A percentile compares a stretch with the other conserved stretches of the same genome.
Conservation (phyloP, 2,888 invertebrate genomes). For the Physocephala rufipes region DNA sequence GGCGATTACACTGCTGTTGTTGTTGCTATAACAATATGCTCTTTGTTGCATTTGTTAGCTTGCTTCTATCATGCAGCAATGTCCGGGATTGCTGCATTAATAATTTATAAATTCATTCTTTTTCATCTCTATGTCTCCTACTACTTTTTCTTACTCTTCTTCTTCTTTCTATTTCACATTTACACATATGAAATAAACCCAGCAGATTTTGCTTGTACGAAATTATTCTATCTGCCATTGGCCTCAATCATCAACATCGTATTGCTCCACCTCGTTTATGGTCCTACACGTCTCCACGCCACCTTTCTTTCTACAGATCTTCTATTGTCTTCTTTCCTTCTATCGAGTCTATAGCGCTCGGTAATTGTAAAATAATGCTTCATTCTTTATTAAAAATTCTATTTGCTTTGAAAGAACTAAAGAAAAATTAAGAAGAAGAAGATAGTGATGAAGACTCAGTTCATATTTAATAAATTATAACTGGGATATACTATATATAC, state of each 20-base stretch:
- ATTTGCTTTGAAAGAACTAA: background rate
- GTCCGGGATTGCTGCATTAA: conserved; percentile 6
- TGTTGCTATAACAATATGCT: no score
- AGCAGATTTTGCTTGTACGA: no score
- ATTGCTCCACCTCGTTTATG: background rate
- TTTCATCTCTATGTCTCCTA: no score
- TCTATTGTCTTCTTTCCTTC: background rate
- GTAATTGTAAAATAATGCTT: conserved; percentile 10
- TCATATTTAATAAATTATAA: no score
- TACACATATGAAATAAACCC: background rate
- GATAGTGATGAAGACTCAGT: background rate
- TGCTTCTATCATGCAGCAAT: background rate
- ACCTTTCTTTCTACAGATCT: background rate
- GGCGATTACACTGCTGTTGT: no score
- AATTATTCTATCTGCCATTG: no score
- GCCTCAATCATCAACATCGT: background rate
- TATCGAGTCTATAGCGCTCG: background rate
- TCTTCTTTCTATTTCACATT: background rate
- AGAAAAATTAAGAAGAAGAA: no score
- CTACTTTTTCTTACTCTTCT: no score
- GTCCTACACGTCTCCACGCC: background rate
- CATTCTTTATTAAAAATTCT: conserved; percentile 15
- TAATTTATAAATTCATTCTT: conserved; percentile 3
- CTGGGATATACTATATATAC: no score
- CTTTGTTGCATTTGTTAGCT: background rate